phyloP scores from a whole-genome alignment of 2,888 invertebrate species.

The Danaus chrysippus region DNA sequence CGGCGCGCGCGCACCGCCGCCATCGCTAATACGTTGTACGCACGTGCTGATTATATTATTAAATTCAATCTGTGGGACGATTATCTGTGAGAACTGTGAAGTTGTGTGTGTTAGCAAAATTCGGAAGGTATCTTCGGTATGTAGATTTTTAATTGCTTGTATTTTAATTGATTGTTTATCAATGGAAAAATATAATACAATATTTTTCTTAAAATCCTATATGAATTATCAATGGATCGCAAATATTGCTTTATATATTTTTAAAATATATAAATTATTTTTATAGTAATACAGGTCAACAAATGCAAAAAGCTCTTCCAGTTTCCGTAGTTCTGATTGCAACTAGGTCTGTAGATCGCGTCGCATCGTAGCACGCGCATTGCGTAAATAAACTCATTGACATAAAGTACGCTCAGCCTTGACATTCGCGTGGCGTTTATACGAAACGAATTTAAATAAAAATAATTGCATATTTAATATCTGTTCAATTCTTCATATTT shows the following conservation, averaged over 20 bases:
- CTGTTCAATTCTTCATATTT: too few species aligned
- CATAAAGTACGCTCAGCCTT: constrained; percentile 20
- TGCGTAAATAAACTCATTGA: constrained; percentile 24
- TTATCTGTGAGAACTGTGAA: constrained; percentile 65
- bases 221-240: background rate
- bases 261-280: background rate
- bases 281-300: background rate
- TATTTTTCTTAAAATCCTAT: background rate
- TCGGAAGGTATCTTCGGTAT: constrained; percentile 51
- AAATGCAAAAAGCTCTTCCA: background rate
- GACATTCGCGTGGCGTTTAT: constrained; percentile 27
- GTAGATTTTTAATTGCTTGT: constrained; percentile 23
- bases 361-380: constrained; percentile 19
- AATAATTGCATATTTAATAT: too few species aligned
- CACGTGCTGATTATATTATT: constrained; percentile 50
- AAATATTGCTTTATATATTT: background rate
- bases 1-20: constrained; percentile 70
- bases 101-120: constrained; percentile 47
- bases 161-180: background rate
- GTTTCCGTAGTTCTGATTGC: background rate
- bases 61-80: constrained; percentile 43
- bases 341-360: constrained; percentile 12
- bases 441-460: constrained; percentile 7
- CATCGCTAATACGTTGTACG: constrained; percentile 45
- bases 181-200: background rate